Evolutionary conservation across 2,113 vertebrate genomes (phyloP).

Genomic region (Proteles cristata): DNA sequence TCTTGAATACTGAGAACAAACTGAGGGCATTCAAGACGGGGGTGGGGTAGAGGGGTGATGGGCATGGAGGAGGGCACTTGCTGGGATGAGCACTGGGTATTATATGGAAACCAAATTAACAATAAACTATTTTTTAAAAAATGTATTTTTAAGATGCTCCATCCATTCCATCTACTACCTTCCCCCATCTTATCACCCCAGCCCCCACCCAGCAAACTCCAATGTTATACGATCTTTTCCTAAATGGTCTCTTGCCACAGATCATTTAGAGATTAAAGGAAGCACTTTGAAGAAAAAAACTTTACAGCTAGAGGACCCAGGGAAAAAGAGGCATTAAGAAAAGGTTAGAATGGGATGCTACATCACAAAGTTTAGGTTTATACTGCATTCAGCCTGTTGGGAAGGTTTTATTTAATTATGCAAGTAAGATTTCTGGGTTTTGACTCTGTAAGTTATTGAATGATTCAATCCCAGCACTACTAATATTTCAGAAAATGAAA

Average conservation of each 20-base stretch:
- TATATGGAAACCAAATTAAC: no score
- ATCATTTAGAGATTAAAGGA: neutral
- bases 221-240: neutral
- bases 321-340: neutral
- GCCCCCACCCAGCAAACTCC: neutral
- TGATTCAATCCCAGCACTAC: constrained; percentile 23
- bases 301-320: neutral
- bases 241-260: constrained; percentile 26
- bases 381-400: neutral
- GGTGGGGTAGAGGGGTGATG: no score
- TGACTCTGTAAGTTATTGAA: constrained; percentile 27
- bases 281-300: neutral
- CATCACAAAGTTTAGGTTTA: constrained; percentile 12
- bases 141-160: constrained; percentile 31
- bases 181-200: neutral
- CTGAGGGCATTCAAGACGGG: no score
- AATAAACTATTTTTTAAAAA: neutral
- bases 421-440: constrained; percentile 36
- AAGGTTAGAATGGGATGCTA: neutral
- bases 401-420: constrained; percentile 40
- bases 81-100: no score
- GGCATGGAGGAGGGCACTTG: no score
- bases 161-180: neutral
- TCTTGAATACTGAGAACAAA: no score
- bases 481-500: constrained; percentile 61